These are phyloP conservation scores for Anoplopoma fimbria DNA, from an alignment of 2,113 vertebrate species.

Conservation along the genomic window DNA sequence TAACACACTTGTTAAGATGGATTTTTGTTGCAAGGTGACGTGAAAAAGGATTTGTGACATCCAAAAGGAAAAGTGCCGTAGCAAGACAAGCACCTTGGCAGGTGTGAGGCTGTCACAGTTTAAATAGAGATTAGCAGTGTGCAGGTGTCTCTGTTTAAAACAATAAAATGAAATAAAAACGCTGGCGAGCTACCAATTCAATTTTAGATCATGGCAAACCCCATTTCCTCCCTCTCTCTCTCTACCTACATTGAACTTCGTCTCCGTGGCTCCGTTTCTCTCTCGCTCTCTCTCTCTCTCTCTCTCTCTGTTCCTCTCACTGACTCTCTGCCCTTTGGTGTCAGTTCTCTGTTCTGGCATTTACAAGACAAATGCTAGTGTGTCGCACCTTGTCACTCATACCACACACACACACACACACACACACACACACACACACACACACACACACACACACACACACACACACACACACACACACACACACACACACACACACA, in stretches of 20 bases:
- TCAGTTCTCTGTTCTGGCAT: constrained; percentile 80
- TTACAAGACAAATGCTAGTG: constrained; percentile 82
- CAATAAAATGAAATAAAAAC: constrained; percentile 43
- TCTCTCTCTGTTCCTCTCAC: not conserved
- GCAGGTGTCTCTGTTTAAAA: constrained; percentile 39
- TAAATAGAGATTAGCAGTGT: constrained; percentile 45
- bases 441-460: not conserved
- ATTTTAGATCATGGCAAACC: constrained; percentile 34
- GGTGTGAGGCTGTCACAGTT: constrained; percentile 42
- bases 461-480: constrained; percentile 2
- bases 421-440: constrained; percentile 8
- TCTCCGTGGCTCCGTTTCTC: not conserved
- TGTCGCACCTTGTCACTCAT: constrained; percentile 80
- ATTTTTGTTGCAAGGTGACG: constrained; percentile 26
- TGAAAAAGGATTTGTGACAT: constrained; percentile 43
- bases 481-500: constrained; percentile 5
- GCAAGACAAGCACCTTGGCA: constrained; percentile 39
- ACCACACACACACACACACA: constrained; percentile 25
- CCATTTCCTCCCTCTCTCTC: constrained; percentile 18
- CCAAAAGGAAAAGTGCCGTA: constrained; percentile 26
- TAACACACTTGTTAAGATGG: constrained; percentile 29
- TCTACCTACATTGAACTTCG: constrained; percentile 6
- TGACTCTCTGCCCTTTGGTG: constrained; percentile 76
- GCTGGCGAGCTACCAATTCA: constrained; percentile 45
- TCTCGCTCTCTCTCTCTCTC: not conserved